Conservation (phyloP, 1,140 invertebrate genomes). For the Nebria ingens region DNA sequence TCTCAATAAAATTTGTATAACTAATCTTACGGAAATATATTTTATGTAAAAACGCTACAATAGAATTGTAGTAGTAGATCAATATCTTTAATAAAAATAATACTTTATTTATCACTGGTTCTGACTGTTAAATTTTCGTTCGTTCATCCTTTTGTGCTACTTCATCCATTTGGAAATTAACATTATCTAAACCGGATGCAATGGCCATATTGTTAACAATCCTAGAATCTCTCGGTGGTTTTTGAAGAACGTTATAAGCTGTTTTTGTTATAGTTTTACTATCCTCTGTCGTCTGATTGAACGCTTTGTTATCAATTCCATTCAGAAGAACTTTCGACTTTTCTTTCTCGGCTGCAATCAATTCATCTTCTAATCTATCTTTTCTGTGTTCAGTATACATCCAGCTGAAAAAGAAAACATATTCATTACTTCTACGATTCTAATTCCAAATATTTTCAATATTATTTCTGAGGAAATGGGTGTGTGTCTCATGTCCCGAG, state of each 20-base stretch:
- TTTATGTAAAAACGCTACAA: neutral
- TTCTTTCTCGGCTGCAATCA: neutral
- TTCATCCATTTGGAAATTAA: constrained; percentile 4
- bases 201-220: neutral
- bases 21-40: neutral
- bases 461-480: too few relatives aligned
- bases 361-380: constrained; percentile 26
- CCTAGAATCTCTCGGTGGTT: neutral
- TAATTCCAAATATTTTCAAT: too few relatives aligned
- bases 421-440: too few relatives aligned
- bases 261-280: neutral
- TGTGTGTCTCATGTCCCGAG: constrained; percentile 10
- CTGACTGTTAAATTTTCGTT: neutral
- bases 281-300: neutral
- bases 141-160: neutral
- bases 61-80: neutral
- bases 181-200: neutral
- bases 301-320: neutral
- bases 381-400: constrained; percentile 45
- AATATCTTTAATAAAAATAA: neutral
- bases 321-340: neutral
- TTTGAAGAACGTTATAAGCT: neutral
- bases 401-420: constrained; percentile 35
- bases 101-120: neutral
- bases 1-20: neutral